Evolutionary conservation across 2,888 invertebrate species (phyloP).

Genomic region (Timema podura): DNA sequence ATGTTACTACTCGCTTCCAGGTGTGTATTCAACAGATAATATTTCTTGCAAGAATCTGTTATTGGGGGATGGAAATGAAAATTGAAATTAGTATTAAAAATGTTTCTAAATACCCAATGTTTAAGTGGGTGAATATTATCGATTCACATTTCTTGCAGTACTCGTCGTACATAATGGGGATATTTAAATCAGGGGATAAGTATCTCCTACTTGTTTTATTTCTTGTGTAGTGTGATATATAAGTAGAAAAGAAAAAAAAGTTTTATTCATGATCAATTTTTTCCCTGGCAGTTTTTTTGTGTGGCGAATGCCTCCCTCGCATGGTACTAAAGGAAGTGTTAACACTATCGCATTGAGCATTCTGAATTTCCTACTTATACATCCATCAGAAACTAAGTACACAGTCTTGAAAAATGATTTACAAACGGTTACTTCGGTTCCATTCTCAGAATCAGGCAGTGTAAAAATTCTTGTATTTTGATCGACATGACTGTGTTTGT

Average conservation of each 20-base stretch:
- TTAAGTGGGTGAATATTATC: not conserved
- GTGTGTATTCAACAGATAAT: not conserved
- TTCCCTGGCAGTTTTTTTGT: not conserved
- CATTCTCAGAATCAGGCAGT: not conserved
- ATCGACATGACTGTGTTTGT: not conserved
- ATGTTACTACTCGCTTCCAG: not conserved
- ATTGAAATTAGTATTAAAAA: not conserved
- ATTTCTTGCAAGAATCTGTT: not conserved
- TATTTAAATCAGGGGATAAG: not conserved
- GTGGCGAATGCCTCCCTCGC: not conserved
- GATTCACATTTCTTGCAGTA: not conserved
- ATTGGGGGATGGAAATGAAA: constrained; percentile 3
- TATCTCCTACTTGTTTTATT: constrained; percentile 4
- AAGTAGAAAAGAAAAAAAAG: not conserved
- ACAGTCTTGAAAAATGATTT: not conserved
- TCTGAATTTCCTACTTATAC: not conserved
- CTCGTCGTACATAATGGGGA: not conserved
- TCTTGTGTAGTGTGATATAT: not conserved
- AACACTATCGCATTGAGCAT: constrained; percentile 1
- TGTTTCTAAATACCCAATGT: not conserved
- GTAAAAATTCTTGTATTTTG: not conserved
- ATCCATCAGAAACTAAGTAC: not conserved
- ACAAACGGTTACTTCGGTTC: constrained; percentile 1
- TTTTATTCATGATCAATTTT: not conserved
- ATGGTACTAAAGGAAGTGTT: not conserved